These are phyloP conservation scores for Phragmatobia fuliginosa DNA, from an alignment of 2,888 invertebrate species.

Conservation along the genomic window DNA sequence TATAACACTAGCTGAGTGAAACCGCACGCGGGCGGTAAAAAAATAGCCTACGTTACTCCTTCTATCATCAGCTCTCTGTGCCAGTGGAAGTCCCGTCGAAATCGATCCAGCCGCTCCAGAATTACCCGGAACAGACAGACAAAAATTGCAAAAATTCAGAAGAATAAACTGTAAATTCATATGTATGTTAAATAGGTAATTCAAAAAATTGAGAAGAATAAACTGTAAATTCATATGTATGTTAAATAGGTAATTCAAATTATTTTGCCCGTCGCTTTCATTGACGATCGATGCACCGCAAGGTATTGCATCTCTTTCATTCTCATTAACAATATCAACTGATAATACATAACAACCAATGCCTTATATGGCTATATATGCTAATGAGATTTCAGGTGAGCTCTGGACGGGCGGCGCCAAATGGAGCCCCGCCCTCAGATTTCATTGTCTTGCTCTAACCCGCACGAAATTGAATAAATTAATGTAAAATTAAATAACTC, in stretches of 20 bases:
- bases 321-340: conserved; percentile 40
- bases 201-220: neutral
- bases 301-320: conserved; percentile 38
- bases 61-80: no score
- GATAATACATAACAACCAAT: conserved; percentile 48
- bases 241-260: neutral
- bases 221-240: neutral
- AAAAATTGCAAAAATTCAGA: no score
- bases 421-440: conserved; percentile 71
- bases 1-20: no score
- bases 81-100: no score
- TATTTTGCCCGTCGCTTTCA: neutral
- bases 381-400: conserved; percentile 76
- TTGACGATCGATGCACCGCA: conserved; percentile 31
- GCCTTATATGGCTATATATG: conserved; percentile 50
- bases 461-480: conserved; percentile 84
- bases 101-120: no score
- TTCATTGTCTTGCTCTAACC: conserved; percentile 74
- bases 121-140: no score
- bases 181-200: neutral
- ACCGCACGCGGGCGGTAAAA: no score
- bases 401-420: conserved; percentile 66
- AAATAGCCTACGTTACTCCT: no score
- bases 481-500: conserved; percentile 84
- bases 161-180: neutral